Conservation (phyloP, 2,797 vertebrate species). For the Poecilia gillii region DNA sequence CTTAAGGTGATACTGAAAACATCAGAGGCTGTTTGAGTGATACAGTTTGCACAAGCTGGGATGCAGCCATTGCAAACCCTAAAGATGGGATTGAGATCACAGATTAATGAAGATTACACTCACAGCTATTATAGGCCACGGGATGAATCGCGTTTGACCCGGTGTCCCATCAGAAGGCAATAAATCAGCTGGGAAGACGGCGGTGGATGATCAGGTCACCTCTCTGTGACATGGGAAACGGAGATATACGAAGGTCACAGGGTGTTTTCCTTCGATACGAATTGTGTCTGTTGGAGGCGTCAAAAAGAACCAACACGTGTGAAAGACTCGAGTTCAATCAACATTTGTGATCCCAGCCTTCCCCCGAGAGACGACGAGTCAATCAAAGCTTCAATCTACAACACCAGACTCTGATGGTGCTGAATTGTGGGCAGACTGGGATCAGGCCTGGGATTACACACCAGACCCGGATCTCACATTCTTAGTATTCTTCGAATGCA, state of each 20-base stretch:
- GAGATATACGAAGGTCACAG: slow-evolving; percentile 41
- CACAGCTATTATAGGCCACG: slow-evolving; percentile 64
- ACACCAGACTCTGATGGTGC: slow-evolving; percentile 46
- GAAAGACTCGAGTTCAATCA: slow-evolving; percentile 9
- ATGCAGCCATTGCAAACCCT: slow-evolving; percentile 57
- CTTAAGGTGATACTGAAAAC: background rate
- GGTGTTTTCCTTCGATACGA: slow-evolving; percentile 5
- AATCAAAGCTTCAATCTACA: slow-evolving; percentile 48
- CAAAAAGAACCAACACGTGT: background rate
- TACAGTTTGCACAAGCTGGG: background rate
- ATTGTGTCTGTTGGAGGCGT: background rate
- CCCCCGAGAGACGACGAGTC: slow-evolving; percentile 45
- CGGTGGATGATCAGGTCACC: slow-evolving; percentile 48
- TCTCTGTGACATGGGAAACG: slow-evolving; percentile 41
- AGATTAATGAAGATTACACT: slow-evolving; percentile 81
- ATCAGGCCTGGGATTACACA: slow-evolving; percentile 70
- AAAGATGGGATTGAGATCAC: slow-evolving; percentile 78
- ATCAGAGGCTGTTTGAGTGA: background rate
- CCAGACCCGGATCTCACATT: slow-evolving; percentile 73
- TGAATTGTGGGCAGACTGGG: slow-evolving; percentile 56
- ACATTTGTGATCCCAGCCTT: slow-evolving; percentile 13
- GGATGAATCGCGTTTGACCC: slow-evolving; percentile 71
- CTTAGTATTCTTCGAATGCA: slow-evolving; percentile 75
- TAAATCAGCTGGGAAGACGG: slow-evolving; percentile 67
- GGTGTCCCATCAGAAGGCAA: slow-evolving; percentile 71